phyloP scores from a whole-genome alignment of 2,888 invertebrate species.

The Tuta absoluta region DNA sequence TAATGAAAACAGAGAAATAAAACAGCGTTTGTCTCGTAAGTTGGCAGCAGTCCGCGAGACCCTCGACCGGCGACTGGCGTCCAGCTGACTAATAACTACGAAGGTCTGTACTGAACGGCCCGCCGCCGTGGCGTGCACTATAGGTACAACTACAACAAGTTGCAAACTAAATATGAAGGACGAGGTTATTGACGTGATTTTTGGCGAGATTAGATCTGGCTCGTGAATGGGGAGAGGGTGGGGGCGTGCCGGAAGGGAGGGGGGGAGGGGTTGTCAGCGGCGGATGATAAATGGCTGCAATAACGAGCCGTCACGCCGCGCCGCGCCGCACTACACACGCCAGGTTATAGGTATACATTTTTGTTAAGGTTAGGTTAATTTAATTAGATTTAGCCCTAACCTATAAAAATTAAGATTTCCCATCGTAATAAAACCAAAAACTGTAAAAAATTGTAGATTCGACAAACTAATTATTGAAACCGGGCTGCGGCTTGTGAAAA shows the following conservation, averaged over 20 bases:
- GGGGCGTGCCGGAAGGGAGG: conserved; percentile 17
- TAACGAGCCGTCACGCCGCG: conserved; percentile 52
- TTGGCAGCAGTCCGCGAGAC: not conserved
- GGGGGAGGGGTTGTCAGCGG: conserved; percentile 40
- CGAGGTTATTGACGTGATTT: conserved; percentile 23
- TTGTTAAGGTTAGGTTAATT: too few relatives aligned
- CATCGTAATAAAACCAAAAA: too few relatives aligned
- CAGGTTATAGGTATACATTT: not conserved
- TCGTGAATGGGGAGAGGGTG: conserved; percentile 2
- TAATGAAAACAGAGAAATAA: conserved; percentile 8
- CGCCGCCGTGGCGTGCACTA: not conserved
- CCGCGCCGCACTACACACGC: not conserved
- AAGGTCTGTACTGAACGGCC: not conserved
- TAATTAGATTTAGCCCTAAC: not conserved
- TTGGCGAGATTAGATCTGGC: conserved; percentile 19
- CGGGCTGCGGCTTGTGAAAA: too few relatives aligned
- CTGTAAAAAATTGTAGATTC: too few relatives aligned
- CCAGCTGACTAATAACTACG: not conserved
- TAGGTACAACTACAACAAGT: conserved; percentile 25
- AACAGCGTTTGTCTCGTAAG: conserved; percentile 4
- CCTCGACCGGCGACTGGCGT: not conserved
- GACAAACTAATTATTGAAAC: too few relatives aligned
- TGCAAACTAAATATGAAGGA: conserved; percentile 19
- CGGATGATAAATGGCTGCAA: conserved; percentile 70
- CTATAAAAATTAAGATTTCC: too few relatives aligned